Evolutionary conservation across 2,113 vertebrate genomes (phyloP).

Genomic region (Stegostoma tigrinum): DNA sequence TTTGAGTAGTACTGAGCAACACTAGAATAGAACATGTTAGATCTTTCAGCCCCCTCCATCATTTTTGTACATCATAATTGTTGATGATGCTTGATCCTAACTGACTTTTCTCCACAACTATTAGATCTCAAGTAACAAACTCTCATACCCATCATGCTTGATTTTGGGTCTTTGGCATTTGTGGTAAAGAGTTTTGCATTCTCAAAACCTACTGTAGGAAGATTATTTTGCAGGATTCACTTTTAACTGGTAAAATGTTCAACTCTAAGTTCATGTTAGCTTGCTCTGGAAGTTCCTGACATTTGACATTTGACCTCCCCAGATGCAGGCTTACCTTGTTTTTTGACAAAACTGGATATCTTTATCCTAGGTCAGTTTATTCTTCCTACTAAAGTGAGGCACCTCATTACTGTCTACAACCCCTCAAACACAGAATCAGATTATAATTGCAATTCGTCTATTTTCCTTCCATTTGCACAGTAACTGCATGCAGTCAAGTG

Average conservation of each 20-base stretch:
- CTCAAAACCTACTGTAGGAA: neutral
- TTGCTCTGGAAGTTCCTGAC: neutral
- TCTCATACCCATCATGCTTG: neutral
- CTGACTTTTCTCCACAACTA: neutral
- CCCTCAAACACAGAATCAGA: too few species aligned
- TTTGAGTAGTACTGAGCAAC: neutral
- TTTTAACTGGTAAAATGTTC: neutral
- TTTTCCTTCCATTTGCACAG: too few species aligned
- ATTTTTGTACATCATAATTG: neutral
- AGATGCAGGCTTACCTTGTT: neutral
- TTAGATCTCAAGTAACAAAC: neutral
- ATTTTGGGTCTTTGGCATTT: neutral
- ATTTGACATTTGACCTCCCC: neutral
- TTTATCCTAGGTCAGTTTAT: neutral
- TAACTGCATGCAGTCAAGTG: too few species aligned
- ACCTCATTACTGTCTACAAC: neutral
- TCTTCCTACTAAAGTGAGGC: neutral
- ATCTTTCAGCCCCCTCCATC: neutral
- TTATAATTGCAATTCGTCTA: too few species aligned
- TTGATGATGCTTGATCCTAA: neutral
- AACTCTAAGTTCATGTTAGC: neutral
- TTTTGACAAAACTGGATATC: neutral
- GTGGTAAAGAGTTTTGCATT: neutral
- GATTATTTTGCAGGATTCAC: neutral
- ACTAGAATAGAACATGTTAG: neutral